A percentile compares a stretch with the other conserved stretches of the same genome.
These are phyloP conservation scores for Hylia prasina DNA, from an alignment of 2,113 vertebrate genomes.

Conservation along the genomic window DNA sequence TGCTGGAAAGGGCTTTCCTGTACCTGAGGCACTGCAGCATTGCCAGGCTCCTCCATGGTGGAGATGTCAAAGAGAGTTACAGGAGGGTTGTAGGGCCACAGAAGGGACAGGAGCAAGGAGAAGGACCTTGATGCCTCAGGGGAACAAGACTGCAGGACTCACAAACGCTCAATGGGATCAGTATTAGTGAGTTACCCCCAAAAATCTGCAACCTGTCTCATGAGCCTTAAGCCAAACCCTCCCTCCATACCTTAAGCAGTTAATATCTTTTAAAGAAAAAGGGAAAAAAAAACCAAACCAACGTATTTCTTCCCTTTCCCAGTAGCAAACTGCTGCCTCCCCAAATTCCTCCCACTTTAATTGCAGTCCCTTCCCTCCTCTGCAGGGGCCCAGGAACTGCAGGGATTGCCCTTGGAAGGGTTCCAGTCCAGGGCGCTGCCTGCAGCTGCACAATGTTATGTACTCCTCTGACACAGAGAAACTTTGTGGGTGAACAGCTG, in stretches of 20 bases:
- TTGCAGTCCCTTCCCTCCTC: background rate
- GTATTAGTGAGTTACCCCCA: background rate
- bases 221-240: background rate
- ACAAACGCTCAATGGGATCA: background rate
- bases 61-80: background rate
- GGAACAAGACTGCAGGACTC: background rate
- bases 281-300: rapidly evolving
- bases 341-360: background rate
- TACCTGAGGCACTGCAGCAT: background rate
- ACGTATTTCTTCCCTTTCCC: rapidly evolving
- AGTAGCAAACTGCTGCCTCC: background rate
- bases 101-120: background rate
- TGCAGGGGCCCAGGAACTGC: background rate
- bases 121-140: background rate
- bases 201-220: background rate
- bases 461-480: background rate
- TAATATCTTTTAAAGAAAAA: background rate
- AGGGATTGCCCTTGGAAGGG: background rate
- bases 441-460: background rate
- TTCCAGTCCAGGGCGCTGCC: background rate
- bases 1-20: background rate
- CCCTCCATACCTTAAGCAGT: background rate
- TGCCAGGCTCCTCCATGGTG: rapidly evolving
- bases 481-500: conserved; percentile 33
- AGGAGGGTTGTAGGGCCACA: too few relatives aligned